Evolutionary conservation across 2,797 vertebrate genomes (phyloP), one percentile per base, ranked within the genome.

Genomic region (Bothrops alternatus): DNA sequence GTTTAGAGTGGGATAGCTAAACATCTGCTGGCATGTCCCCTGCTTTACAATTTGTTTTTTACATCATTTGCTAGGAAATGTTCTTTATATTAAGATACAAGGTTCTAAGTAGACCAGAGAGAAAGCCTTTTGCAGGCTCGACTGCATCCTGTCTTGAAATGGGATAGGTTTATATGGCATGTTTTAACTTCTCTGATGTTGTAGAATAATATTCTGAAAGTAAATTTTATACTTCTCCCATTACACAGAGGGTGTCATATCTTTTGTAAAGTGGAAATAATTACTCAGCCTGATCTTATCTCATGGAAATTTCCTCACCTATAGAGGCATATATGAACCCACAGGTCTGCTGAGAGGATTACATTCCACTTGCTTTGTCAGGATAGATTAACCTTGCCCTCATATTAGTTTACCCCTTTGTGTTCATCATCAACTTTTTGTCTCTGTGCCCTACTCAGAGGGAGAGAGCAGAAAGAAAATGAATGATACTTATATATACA

Each of bases 241-340:
- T 93, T 91, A 88, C 92, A 61, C 26, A 28, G n/a, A 90, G 57
- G 47, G 69, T 91, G 65, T 93, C 56, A 88, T 90, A 88, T 55
- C 57, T 55, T 88, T 78, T 91, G 92, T 91, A 93, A 93, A 93
- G 65, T 61, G 47, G 82, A 91, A 57, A 90, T 88, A 91, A 93
- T 93, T 85, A 93, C 92, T 55, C 42, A 55, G 37, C 20, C 20
- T 10, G 85, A 91, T 91, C 65, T 93, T 93, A 93, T 93, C 92
- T 82, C 90, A 88, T 85, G 90, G 92, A 93, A 88, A 88, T 82
- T 91, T 85, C 65, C n/a, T 42, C 6, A 37, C 63, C 89, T 63
- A 23, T 12, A n/a, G 25, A 37, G 56, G 63, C 87, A 32, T 88
- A 47, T 47, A 82, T n/a, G 65, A 56, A 6, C 37, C n/a, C 53